Base-by-base conservation (phyloP, 2,797 vertebrate genomes). In the Notolepis coatsorum region DNA sequence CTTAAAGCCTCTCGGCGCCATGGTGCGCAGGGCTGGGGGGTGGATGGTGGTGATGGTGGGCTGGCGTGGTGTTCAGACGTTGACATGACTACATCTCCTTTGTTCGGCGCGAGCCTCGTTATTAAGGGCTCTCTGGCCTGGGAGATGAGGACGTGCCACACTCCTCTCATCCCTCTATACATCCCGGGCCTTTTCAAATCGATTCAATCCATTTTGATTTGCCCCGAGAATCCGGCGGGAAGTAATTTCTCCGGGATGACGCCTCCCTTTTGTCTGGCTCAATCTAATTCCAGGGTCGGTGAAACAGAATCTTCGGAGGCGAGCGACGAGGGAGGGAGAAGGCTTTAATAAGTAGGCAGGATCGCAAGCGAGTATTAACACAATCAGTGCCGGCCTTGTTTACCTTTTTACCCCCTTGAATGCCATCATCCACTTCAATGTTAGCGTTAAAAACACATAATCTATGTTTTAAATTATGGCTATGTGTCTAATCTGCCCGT, bases 1-100 rank as follows among this genome's bases (percentile, higher is more conserved):
- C 64, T 80, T 68, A 61, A 67, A 61, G 54, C 57, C 50, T 64
- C 38, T 53, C 8, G 10, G 30, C 50, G 61, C 47, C 58, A 24
- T 47, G 30, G 65, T n/a, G 7, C 17, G 18, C 13, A 50, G 27
- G 27, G 27, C 59, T 21, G 4, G 31, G 39, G 42, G 55, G 55
- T 54, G 24, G 10, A 31, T 28, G 7, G 42, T 20, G 21, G 21
- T 3, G 46, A 9, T 4, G 35, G 27, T 20, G 25, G 43, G 41
- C 43, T 17, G 49, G 28, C 38, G 33, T 12, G 49, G 49, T 25
- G 24, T 60, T 30, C 46, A 27, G 31, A 21, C 25, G 8, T 23
- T 27, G 13, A 37, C 41, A 41, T 42, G 46, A 52, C 58, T 51
- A 55, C 24, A 59, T 53, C 53, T 39, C 46, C 33, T 35, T 39